Evolutionary conservation across 2,888 invertebrate genomes (phyloP), one percentile per base, ranked within the genome.

Genomic region (Vanessa cardui): DNA sequence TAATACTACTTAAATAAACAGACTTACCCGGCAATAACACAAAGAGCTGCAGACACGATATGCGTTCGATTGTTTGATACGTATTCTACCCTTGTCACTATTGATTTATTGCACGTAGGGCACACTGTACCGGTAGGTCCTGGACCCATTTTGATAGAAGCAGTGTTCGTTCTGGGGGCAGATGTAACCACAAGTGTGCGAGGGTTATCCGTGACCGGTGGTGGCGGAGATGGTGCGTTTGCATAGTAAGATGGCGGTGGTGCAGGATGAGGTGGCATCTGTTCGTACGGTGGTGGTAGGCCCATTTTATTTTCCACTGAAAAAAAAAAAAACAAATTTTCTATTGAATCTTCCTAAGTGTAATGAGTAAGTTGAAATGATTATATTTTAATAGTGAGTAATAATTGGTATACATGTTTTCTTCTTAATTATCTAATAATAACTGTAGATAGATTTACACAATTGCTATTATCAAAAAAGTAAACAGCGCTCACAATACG

Each of bases 271-370:
- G 88, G 82, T 12, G 84, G 78, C n/a, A 82, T 76, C 63, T 85
- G 87, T 70, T 91, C 87, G 73, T 92, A 91, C 1, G 92, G 90
- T 5, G 92, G 92, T 0, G 92, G 92, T 2, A 92, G 77, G 16
- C 92, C 92, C 89, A 92, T 91, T 79, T 92, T 92, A 69, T 92
- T 92, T 80, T 92, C 92, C 92, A 92, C 92, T 92, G 85, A 64
- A 90, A 88, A 64, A 66, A 50, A 64, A 2, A 18, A 18, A 0
- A 4, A 39, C n/a, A n/a, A n/a, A n/a, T n/a, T n/a, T 39, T 46
- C 12, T 46, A 46, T 46, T 46, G 46, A 46, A 46, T 2, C 46
- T 46, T 2, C 26, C 26, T n/a, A 46, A 46, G 4, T 16, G 45
- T 46, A 1, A n/a, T 16, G 16, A n/a, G n/a, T 8, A 33, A 8